Base-by-base conservation (phyloP, 35 echinoderm and acorn worm species). In the Diadema setosum region DNA sequence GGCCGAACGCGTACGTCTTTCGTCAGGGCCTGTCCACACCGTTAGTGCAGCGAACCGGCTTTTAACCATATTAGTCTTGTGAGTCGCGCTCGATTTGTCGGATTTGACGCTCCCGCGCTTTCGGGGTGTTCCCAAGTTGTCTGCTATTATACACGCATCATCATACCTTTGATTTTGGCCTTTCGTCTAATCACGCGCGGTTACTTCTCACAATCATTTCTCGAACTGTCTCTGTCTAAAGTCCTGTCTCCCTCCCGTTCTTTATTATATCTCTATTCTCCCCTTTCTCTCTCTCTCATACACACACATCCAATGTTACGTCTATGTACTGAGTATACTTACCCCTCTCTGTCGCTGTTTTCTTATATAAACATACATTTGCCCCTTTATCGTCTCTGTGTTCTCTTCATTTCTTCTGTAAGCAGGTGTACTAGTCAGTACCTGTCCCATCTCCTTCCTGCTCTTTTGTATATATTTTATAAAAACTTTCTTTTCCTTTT, bases 1-100 rank as follows among this genome's bases (percentile, higher is more conserved):
- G 16, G 37, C 27, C 27, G 37, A 29, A 67, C 37, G 21, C 37
- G 63, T 67, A 33, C 63, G 63, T 67, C 27, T 67, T 34, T 32
- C 63, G n/a, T n/a, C n/a, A n/a, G n/a, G n/a, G n/a, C n/a, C n/a
- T 67, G 30, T 67, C 63, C 27, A 67, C 63, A 67, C 63, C 21
- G 21, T 67, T 33, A 67, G 63, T 67, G 63, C 63, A 34, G 37
- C 63, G 63, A 67, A 67, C 63, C 63, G 18, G 63, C 27, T 34
- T 67, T 67, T 67, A 67, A 67, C 63, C 63, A 67, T 67, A 67
- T 67, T 67, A 67, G 63, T 67, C 63, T 26, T 67, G 30, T 34
- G 63, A 67, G 16, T 67, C 63, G 63, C 63, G 63, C 63, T 67
- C 63, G 63, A 67, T 67, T 67, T 67, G 15, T 34, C 63, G 27